Evolutionary conservation across 2,888 invertebrate species (phyloP).

Genomic region (Conops quadrifasciatus): DNA sequence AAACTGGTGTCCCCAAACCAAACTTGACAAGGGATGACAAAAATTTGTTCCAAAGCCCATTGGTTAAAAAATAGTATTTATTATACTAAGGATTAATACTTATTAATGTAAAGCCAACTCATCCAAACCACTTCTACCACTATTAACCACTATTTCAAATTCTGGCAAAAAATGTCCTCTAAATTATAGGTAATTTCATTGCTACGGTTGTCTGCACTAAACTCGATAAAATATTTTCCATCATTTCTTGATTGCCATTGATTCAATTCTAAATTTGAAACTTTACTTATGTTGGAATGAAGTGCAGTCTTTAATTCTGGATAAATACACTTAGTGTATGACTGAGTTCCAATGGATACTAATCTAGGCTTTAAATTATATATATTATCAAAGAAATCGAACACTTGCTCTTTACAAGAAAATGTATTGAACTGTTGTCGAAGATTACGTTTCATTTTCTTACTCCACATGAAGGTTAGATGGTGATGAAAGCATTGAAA

Average conservation of each 20-base stretch:
- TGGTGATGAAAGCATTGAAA: slow-evolving; percentile 95
- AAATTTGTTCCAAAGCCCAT: no score
- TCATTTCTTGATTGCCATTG: slow-evolving; percentile 36
- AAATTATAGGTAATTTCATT: no score
- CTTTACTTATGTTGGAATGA: slow-evolving; percentile 35
- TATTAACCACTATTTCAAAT: no score
- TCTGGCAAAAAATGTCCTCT: no score
- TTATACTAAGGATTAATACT: no score
- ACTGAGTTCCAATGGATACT: slow-evolving; percentile 29
- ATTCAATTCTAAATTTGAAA: slow-evolving; percentile 8
- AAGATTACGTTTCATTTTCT: slow-evolving; percentile 76
- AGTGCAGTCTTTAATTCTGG: slow-evolving; percentile 47
- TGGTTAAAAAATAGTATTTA: no score
- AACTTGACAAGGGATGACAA: no score
- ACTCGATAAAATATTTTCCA: slow-evolving; percentile 57
- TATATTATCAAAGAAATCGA: slow-evolving; percentile 74
- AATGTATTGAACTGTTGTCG: slow-evolving; percentile 82
- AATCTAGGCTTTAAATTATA: slow-evolving; percentile 66
- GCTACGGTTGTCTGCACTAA: slow-evolving; percentile 48
- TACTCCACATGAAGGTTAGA: slow-evolving; percentile 94
- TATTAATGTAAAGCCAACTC: no score
- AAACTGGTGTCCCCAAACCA: no score
- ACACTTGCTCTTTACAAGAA: slow-evolving; percentile 73
- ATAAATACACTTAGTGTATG: slow-evolving; percentile 51
- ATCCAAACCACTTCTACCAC: no score